These are phyloP conservation scores for Trogon surrucura DNA, from an alignment of 2,113 vertebrate species.

Conservation along the genomic window DNA sequence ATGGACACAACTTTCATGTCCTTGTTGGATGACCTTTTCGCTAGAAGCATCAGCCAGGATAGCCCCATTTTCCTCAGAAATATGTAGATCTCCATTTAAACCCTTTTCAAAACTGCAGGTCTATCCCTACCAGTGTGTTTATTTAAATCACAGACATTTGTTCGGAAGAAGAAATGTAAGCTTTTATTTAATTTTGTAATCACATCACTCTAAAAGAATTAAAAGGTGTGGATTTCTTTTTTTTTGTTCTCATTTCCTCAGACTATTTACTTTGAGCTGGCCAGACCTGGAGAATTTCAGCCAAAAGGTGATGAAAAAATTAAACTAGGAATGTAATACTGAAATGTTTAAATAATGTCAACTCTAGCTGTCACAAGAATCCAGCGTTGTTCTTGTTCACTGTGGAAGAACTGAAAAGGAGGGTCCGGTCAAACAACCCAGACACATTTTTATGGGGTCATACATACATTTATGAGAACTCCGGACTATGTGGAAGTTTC, in stretches of 20 bases:
- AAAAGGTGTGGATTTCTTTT: neutral
- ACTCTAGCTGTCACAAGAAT: neutral
- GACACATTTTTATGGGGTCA: neutral
- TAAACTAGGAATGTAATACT: neutral
- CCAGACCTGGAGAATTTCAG: conserved; percentile 25
- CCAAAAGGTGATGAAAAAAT: conserved; percentile 20
- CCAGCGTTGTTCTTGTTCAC: neutral
- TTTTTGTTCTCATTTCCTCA: neutral
- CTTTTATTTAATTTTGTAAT: conserved; percentile 18
- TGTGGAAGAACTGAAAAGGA: neutral
- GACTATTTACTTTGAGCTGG: conserved; percentile 9
- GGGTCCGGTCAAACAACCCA: neutral
- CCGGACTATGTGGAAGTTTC: neutral
- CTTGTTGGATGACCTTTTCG: neutral
- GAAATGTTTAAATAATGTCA: conserved; percentile 12
- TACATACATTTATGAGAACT: neutral
- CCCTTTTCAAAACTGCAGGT: neutral
- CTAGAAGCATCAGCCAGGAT: neutral
- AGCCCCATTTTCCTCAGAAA: neutral
- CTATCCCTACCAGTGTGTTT: neutral
- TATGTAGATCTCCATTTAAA: neutral
- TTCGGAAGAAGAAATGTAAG: conserved; percentile 19
- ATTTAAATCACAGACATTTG: conserved; percentile 7
- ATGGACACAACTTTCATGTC: neutral
- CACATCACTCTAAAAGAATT: neutral